phyloP scores from a whole-genome alignment of 2,113 vertebrate genomes.

The Drymodes brunneopygia region DNA sequence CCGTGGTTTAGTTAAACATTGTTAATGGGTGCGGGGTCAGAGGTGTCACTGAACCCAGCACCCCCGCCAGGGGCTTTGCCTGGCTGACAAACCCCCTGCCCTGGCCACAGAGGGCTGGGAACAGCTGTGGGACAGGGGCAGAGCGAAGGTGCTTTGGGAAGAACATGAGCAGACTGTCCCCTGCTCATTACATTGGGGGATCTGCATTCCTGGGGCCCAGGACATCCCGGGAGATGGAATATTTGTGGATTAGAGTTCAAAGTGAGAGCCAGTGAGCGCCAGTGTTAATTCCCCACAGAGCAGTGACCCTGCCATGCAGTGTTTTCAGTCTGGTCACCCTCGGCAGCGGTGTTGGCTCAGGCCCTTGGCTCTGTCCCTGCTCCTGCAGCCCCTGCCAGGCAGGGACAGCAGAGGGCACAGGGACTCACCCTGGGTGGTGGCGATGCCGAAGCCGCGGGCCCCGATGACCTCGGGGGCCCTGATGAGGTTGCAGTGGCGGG shows the following conservation, averaged over 20 bases:
- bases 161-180: fast-evolving
- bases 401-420: fast-evolving
- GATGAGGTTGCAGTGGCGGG: constrained; percentile 78
- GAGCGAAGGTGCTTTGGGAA: fast-evolving
- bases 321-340: not conserved
- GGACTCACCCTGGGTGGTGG: constrained; percentile 72
- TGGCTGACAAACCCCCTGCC: fast-evolving
- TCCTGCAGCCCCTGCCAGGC: not conserved
- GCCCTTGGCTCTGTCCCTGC: not conserved
- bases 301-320: not conserved
- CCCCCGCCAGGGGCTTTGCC: not conserved
- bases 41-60: fast-evolving
- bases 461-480: constrained; percentile 74
- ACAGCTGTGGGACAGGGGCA: fast-evolving
- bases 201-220: not conserved
- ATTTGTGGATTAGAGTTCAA: not conserved
- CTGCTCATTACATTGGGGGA: fast-evolving
- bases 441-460: constrained; percentile 81
- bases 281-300: not conserved
- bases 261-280: not conserved
- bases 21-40: fast-evolving
- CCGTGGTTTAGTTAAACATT: fast-evolving
- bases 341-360: fast-evolving
- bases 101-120: fast-evolving
- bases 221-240: not conserved